Evolutionary conservation across 2,888 invertebrate genomes (phyloP), one percentile per base, ranked within the genome.

Genomic region (Beris morrisii): DNA sequence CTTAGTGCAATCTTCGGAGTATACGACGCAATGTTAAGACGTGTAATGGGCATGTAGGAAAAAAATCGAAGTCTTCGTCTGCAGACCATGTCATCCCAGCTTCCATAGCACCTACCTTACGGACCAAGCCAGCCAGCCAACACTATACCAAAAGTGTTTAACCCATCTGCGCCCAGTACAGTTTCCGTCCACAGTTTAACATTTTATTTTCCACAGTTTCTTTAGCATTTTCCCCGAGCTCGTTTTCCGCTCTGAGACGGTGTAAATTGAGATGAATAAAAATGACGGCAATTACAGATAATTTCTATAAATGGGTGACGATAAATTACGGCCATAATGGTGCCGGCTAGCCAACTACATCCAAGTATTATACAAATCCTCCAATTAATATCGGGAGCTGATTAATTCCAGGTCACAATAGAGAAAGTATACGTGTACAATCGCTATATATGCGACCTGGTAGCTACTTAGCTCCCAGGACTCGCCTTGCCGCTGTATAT

Each of bases 281-380:
- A 69, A 69, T 69, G 69, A 69, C 69, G 66, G 66, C 69, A 69
- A 66, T 69, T 69, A 69, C 64, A 66, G 69, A 69, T 69, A 69
- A 69, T 69, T 69, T 69, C 69, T 69, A 69, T 66, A 69, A 69
- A 69, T 69, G 69, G 66, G 7, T 30, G 48, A 31, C 66, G 57
- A 69, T 69, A 69, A 69, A 69, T 69, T 59, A 64, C 59, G 44
- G 55, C 30, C 54, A 57, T 69, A 69, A 69, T 69, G 69, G 64
- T 46, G 44, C 52, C 38, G 66, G 32, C 44, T 66, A 45, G 55
- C 58, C 66, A 66, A 64, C 69, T 64, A 64, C 59, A 64, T 54
- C 64, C 66, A 66, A 64, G 45, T 44, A 32, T 22, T 45, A 55
- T 54, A 45, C 43, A 54, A 69, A 69, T 69, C 69, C 66, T 58